Evolutionary conservation across 2,888 invertebrate genomes (phyloP), one percentile per base, ranked within the genome.

Genomic region (Megastigmus dorsalis): DNA sequence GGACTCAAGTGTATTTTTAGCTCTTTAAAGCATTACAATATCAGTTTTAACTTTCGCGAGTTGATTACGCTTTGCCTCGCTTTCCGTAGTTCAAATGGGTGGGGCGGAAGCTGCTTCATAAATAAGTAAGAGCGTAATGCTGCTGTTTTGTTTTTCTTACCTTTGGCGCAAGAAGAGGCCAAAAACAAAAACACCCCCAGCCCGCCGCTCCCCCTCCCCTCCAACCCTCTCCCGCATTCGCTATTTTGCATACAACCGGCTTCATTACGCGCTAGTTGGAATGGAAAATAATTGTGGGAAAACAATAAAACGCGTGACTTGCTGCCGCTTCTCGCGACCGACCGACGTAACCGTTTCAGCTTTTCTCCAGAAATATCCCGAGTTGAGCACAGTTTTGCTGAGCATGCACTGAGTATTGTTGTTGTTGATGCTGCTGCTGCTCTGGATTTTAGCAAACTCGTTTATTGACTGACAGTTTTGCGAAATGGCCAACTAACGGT

Each of bases 1-100:
- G 41, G n/a, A n/a, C n/a, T n/a, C 38, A 13, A 15, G 15, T 43
- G 52, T 69, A 60, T 69, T 69, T 60, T 69, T 69, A 60, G 26
- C 60, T 62, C 60, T 41, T 60, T 43, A 55, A 62, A 63, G 54
- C 28, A 45, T 36, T 55, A 26, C 38, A 65, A 71, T 71, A 71
- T 71, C 55, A 65, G 63, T 63, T 54, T 71, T 57, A 55, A 57
- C 63, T 71, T 65, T 57, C 28, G 18, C 33, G 57, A 71, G 63
- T 52, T 71, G 57, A 71, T 71, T 71, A 57, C 45, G 63, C 36
- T 26, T 7, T 28, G 5, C n/a, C 26, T n/a, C 30, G 13, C 57
- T 10, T 9, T 10, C 20, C n/a, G 26, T 5, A 2, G 4, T n/a
- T 10, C n/a, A 18, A 30, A n/a, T n/a, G 23, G 4, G 18, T 52